phyloP scores from a whole-genome alignment of 35 echinoderm and acorn worm genomes.

The Lytechinus pictus region DNA sequence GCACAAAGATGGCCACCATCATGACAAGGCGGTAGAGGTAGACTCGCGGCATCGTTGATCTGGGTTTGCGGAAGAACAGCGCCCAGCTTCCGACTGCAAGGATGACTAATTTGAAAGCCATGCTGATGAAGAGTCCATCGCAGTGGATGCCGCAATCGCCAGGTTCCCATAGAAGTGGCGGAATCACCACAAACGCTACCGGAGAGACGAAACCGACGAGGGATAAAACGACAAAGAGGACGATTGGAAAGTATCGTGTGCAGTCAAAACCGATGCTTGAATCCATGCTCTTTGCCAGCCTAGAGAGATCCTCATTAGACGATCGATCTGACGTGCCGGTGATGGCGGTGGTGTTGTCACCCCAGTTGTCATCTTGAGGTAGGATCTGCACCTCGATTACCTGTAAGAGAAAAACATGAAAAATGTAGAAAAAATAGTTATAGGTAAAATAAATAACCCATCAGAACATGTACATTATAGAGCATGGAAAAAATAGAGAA shows the following conservation, averaged over 20 bases:
- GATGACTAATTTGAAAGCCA: conserved; percentile 95
- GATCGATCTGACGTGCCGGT: conserved; percentile 95
- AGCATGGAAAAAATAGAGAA: no score
- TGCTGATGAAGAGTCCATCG: conserved; percentile 98
- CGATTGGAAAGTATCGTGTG: conserved; percentile 71
- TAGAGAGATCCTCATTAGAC: conserved; percentile 80
- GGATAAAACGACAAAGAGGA: conserved; percentile 61
- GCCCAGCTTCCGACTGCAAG: conserved; percentile 86
- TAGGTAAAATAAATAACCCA: neutral
- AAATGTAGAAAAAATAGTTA: neutral
- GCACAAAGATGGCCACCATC: conserved; percentile 66
- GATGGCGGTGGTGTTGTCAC: conserved; percentile 97
- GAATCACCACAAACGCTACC: conserved; percentile 92
- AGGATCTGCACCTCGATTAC: conserved; percentile 95
- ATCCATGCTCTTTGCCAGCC: conserved; percentile 73
- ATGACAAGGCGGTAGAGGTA: conserved; percentile 80
- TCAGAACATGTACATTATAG: no score
- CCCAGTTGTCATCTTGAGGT: conserved; percentile 99
- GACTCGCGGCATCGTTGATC: conserved; percentile 71
- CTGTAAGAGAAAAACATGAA: conserved; percentile 45
- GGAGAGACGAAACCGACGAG: conserved; percentile 85
- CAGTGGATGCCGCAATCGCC: conserved; percentile 72
- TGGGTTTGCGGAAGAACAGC: conserved; percentile 87
- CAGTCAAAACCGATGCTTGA: conserved; percentile 79
- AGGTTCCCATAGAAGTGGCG: conserved; percentile 60